Base-by-base conservation (phyloP, 2,888 invertebrate species). In the Nyleta sp. region DNA sequence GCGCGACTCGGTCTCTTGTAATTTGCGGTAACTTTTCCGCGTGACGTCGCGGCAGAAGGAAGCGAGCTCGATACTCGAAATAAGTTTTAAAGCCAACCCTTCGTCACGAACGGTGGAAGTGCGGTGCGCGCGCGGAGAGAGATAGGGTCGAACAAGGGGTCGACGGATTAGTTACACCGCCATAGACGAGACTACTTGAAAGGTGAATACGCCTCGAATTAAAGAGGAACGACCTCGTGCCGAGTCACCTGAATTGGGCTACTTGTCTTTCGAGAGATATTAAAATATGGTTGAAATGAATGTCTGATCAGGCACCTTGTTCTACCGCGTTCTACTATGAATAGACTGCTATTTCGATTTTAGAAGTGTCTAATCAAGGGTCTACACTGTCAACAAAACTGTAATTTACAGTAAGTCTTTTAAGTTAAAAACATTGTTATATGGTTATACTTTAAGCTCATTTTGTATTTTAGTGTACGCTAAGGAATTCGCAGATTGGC, bases 131-230 rank as follows among this genome's bases (percentile, higher is more conserved):
- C 53, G 55, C 33, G 62, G 62, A 64, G 62, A 64, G 64, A 79
- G 78, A 74, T 80, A 80, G 78, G 84, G 79, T 79, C 75, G 81
- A 80, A 80, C 81, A 83, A 81, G 80, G 84, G 84, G 81, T 82
- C 84, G 84, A 77, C 83, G 86, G 87, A 88, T 87, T 88, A 87
- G 87, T 86, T 85, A 85, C 84, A 85, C 84, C 84, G 84, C 80
- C 80, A 77, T 81, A 80, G 82, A 82, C 83, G 84, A 85, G 85
- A 84, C 86, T 87, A 84, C 87, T 87, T 87, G 87, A 88, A 86
- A 88, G 87, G 85, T 84, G 84, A 84, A 84, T 80, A 78, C 78
- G 84, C 83, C 84, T 83, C 82, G 83, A 87, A 88, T 87, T 88
- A 87, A 87, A 87, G 87, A 85, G 87, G 85, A 87, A 82, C 86